Percentiles rank a stretch among this genome's conserved stretches.
These are phyloP conservation scores for Papilio polytes DNA, from an alignment of 1,140 invertebrate species.

Conservation along the genomic window DNA sequence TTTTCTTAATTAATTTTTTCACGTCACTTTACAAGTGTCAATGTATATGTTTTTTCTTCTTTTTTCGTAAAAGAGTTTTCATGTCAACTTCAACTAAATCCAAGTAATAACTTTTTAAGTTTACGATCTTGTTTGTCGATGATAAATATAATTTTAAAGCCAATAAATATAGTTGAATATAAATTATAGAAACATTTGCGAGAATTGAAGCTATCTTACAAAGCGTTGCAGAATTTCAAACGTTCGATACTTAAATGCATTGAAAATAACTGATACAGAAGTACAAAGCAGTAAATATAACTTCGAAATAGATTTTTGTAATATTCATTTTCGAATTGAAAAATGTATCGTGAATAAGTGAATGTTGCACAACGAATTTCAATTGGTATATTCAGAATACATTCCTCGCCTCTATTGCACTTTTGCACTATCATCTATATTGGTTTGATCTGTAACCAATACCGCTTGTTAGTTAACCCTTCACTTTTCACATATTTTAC, in stretches of 20 bases:
- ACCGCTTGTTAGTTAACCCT: constrained; percentile 22
- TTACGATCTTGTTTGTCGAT: neutral
- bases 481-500: constrained; percentile 31
- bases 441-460: constrained; percentile 26
- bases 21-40: too few species aligned
- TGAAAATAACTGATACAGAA: neutral
- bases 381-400: constrained; percentile 11
- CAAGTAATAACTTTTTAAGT: neutral
- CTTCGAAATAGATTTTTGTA: neutral
- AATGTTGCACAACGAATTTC: constrained; percentile 22
- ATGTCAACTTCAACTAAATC: too few species aligned
- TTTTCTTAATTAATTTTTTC: too few species aligned
- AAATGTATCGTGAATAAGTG: constrained; percentile 35
- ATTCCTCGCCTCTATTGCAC: constrained; percentile 22
- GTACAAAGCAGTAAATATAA: neutral
- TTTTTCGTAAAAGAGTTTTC: too few species aligned
- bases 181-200: neutral
- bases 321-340: constrained; percentile 1
- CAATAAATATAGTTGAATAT: neutral
- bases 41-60: too few species aligned
- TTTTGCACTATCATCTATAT: constrained; percentile 28
- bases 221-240: neutral
- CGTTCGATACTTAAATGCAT: neutral
- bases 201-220: neutral
- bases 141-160: neutral